A percentile compares a stretch with the other conserved stretches of the same genome.
phyloP scores from a whole-genome alignment of 2,113 vertebrate species.

The Eurypyga helias region DNA sequence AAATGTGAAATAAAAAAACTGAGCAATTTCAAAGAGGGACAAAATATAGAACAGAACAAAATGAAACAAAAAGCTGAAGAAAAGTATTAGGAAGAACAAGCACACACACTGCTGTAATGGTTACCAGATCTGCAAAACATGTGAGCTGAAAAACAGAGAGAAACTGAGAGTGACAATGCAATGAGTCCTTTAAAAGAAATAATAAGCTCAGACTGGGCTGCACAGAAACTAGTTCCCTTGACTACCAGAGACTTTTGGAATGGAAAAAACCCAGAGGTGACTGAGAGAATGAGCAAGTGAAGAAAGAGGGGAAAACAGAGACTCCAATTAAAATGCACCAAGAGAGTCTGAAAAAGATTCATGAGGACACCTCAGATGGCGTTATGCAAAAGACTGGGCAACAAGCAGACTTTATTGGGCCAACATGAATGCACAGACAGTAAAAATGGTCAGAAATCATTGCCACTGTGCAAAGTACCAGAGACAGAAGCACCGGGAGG shows the following conservation, averaged over 20 bases:
- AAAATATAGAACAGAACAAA: neutral
- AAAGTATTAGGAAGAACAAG: neutral
- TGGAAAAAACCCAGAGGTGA: conserved; percentile 56
- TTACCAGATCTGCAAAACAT: neutral
- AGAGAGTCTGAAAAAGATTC: conserved; percentile 17
- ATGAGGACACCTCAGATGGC: neutral
- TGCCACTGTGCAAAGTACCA: neutral
- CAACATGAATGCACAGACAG: neutral
- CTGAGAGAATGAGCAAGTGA: conserved; percentile 37
- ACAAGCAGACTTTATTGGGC: neutral
- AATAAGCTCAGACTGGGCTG: conserved; percentile 53
- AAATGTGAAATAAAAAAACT: neutral
- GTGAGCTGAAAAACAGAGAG: neutral
- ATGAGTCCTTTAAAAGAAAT: conserved; percentile 48
- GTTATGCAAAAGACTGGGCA: conserved; percentile 8
- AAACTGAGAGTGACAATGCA: conserved; percentile 39
- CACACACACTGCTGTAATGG: neutral
- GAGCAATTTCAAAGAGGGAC: neutral
- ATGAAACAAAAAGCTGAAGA: neutral
- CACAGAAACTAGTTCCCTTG: conserved; percentile 64
- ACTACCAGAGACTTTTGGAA: conserved; percentile 55
- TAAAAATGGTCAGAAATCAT: conserved; percentile 49
- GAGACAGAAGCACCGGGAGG: neutral
- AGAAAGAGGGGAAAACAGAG: conserved; percentile 22
- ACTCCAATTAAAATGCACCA: conserved; percentile 48